phyloP scores from a whole-genome alignment of 2,888 invertebrate species.

The Bursaphelenchus okinawaensis region DNA sequence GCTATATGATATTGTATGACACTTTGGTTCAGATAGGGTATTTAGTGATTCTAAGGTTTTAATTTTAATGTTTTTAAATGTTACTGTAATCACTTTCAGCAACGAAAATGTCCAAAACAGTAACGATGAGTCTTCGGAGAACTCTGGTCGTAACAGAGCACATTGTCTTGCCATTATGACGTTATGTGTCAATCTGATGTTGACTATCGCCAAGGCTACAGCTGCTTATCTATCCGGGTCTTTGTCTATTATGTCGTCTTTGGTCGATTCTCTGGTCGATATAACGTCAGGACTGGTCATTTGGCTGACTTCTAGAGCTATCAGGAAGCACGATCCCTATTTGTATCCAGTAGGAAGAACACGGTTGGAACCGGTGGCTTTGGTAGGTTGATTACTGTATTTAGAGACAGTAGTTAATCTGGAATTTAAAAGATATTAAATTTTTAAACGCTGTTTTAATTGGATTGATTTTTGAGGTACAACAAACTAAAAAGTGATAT shows the following conservation, averaged over 20 bases:
- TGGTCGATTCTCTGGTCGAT: constrained; percentile 62
- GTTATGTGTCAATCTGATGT: constrained; percentile 48
- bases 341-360: constrained; percentile 61
- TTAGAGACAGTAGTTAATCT: no score
- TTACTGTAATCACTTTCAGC: no score
- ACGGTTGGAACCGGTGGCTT: constrained; percentile 60
- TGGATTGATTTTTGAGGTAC: neutral
- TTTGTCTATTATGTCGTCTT: constrained; percentile 61
- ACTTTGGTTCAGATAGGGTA: no score
- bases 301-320: constrained; percentile 59
- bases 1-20: no score
- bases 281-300: constrained; percentile 60
- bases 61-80: no score
- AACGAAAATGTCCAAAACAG: no score
- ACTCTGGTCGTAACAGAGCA: constrained; percentile 14
- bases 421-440: neutral
- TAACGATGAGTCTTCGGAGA: no score
- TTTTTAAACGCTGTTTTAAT: no score
- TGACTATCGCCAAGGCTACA: constrained; percentile 59
- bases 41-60: no score
- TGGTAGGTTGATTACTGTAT: constrained; percentile 40
- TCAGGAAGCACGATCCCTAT: constrained; percentile 60
- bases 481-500: neutral
- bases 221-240: constrained; percentile 61
- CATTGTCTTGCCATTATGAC: constrained; percentile 39